Evolutionary conservation across 2,113 vertebrate genomes (phyloP).

Genomic region (Anarrhichthys ocellatus): DNA sequence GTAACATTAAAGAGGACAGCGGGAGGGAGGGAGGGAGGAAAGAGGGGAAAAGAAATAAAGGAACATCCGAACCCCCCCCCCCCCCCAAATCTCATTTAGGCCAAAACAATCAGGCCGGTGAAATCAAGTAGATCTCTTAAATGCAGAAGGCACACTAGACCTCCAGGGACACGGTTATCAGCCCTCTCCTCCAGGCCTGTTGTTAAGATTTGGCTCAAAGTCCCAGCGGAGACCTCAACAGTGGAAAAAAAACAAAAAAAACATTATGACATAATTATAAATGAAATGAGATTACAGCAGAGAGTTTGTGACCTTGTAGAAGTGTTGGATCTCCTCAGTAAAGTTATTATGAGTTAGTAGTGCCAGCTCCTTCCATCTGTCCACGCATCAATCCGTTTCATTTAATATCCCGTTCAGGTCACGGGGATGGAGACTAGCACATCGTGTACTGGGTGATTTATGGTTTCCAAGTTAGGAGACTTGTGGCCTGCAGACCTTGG

Average conservation of each 20-base stretch:
- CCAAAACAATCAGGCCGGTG: slow-evolving; percentile 66
- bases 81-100: slow-evolving; percentile 61
- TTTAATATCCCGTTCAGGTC: background rate
- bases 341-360: background rate
- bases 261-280: slow-evolving; percentile 41
- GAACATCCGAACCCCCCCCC: slow-evolving; percentile 19
- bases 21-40: slow-evolving; percentile 12
- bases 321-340: background rate
- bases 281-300: slow-evolving; percentile 24
- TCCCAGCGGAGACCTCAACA: slow-evolving; percentile 56
- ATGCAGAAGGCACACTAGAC: slow-evolving; percentile 23
- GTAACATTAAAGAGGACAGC: slow-evolving; percentile 54
- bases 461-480: background rate
- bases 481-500: background rate
- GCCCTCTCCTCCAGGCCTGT: slow-evolving; percentile 53
- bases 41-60: background rate
- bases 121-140: slow-evolving; percentile 35
- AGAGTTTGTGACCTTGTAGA: slow-evolving; percentile 19
- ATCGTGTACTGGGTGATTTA: slow-evolving; percentile 14
- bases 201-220: slow-evolving; percentile 42
- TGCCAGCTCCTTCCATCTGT: background rate
- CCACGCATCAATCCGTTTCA: background rate
- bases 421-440: background rate
- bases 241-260: slow-evolving; percentile 19
- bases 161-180: slow-evolving; percentile 62